Base-by-base conservation (phyloP, 2,888 invertebrate genomes). In the Disparrhopalites patrizii region DNA sequence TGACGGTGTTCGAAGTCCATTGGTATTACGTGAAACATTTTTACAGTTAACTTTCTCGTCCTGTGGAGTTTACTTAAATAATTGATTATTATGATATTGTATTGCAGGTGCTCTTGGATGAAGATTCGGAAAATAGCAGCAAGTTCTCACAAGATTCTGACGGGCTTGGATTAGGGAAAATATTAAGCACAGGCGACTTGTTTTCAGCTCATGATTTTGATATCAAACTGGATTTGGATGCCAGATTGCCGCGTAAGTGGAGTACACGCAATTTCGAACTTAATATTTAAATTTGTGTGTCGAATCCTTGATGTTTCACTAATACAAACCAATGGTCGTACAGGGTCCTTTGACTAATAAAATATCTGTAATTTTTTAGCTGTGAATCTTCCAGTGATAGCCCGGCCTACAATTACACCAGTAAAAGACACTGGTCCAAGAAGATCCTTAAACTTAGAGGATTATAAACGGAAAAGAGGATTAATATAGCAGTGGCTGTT, bases 391-490 rank as follows among this genome's bases (percentile, higher is more conserved):
- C 86, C 88, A 2, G 87, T 85, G 75, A 85, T 88, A 25, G 85
- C 89, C 71, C 87, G 90, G 1, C 90, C 90, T 77, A 87, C 89
- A 43, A 82, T 87, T 38, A 77, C 81, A 0, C 85, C 85, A 15
- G 84, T 86, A 62, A 88, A 88, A 78, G 90, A 90, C 76, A 86
- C 88, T 1, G 91, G 89, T 0, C 93, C 93, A 5, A 87, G 89
- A 73, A 82, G 93, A 65, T 91, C 92, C 0, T 81, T 94, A 52
- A 94, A 94, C 79, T 81, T 94, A 70, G 93, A 93, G 77, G 93
- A 93, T 78, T 94, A 93, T 80, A 94, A 94, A 82, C 92, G 93
- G 80, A 89, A 93, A 77, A 86, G 93, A 75, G 93, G 93, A 62
- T 86, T 94, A 70, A 93, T 94, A 80, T 90, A 84, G 78, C 20